Conservation (phyloP, 2,888 invertebrate species). For the Drosophila histrio region DNA sequence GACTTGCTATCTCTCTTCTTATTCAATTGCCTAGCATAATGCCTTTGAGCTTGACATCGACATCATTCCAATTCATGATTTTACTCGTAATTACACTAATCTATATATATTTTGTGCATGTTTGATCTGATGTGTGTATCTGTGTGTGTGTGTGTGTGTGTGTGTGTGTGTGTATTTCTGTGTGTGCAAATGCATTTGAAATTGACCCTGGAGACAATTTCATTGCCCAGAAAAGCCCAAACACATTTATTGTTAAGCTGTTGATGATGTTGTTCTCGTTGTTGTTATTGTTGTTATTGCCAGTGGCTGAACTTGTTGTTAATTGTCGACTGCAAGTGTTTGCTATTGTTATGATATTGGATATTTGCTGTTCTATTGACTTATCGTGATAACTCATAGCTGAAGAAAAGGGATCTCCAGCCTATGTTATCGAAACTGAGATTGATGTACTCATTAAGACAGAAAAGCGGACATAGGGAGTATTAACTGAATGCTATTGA, state of each 20-base stretch:
- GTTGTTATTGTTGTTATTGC: conserved; percentile 24
- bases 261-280: conserved; percentile 39
- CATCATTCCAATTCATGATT: conserved; percentile 55
- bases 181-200: conserved; percentile 62
- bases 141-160: neutral
- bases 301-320: conserved; percentile 37
- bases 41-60: conserved; percentile 67
- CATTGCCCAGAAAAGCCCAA: conserved; percentile 53
- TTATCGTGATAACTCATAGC: neutral
- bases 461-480: no score
- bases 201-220: conserved; percentile 76
- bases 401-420: neutral
- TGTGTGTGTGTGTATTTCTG: neutral
- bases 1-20: conserved; percentile 5
- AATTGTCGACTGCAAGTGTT: conserved; percentile 41
- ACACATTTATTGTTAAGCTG: conserved; percentile 61
- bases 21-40: conserved; percentile 52
- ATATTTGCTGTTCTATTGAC: neutral
- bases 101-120: conserved; percentile 48
- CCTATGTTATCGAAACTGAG: neutral
- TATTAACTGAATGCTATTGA: no score
- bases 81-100: conserved; percentile 71
- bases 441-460: neutral
- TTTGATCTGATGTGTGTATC: neutral
- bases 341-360: conserved; percentile 17